Conservation (phyloP, 2,113 vertebrate genomes). For the Oenanthe oenanthe region DNA sequence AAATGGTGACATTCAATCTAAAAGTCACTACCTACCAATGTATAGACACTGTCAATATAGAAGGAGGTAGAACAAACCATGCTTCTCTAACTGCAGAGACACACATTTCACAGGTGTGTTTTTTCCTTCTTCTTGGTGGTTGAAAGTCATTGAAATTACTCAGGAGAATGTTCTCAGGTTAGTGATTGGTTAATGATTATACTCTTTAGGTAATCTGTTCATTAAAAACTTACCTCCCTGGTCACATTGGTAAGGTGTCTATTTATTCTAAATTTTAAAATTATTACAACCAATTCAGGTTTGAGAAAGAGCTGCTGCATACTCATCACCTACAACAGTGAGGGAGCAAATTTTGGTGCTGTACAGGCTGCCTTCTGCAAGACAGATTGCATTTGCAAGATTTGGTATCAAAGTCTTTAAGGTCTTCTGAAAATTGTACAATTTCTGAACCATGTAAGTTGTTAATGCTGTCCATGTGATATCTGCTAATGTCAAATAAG, state of each 20-base stretch:
- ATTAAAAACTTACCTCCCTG: not conserved
- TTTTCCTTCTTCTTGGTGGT: not conserved
- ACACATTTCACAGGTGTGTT: not conserved
- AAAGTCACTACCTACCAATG: not conserved
- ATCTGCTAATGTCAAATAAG: not conserved
- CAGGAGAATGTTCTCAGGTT: not conserved
- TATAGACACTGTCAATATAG: not conserved
- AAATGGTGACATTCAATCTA: not conserved
- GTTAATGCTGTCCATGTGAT: not conserved
- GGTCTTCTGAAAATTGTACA: not conserved
- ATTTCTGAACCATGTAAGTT: not conserved
- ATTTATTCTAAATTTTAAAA: not conserved
- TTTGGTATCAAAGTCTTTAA: not conserved
- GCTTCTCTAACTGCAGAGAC: not conserved
- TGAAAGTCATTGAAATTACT: not conserved
- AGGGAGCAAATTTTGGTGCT: not conserved
- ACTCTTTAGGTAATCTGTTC: not conserved
- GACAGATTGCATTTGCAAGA: not conserved
- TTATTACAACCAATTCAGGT: rapidly evolving
- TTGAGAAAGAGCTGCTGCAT: not conserved
- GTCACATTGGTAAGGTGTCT: not conserved
- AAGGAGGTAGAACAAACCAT: not conserved
- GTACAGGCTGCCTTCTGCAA: not conserved
- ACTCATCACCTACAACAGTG: not conserved
- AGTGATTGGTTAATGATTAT: not conserved